Conservation (phyloP, 2,797 vertebrate species). For the Dromococcyx pavoninus region DNA sequence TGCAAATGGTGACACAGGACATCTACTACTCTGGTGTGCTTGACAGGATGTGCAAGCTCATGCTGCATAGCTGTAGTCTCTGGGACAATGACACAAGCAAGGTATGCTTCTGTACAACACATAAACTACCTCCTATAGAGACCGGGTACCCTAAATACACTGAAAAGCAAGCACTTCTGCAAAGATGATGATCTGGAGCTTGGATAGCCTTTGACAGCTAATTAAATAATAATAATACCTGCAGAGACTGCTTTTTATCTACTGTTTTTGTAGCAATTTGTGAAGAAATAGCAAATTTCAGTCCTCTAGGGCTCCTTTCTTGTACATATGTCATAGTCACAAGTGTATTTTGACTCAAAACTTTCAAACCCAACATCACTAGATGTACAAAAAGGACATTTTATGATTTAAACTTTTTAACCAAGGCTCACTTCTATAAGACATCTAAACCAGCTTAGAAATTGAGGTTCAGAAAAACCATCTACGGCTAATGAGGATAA, state of each 20-base stretch:
- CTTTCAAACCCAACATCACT: neutral
- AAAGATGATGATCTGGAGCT: neutral
- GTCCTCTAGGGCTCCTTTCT: neutral
- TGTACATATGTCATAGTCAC: neutral
- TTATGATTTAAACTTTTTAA: neutral
- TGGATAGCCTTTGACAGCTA: neutral
- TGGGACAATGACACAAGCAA: neutral
- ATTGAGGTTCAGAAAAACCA: neutral
- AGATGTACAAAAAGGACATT: neutral
- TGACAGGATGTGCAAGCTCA: neutral
- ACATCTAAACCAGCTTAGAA: neutral
- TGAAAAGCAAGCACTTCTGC: neutral
- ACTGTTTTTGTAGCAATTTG: neutral
- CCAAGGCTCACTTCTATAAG: neutral
- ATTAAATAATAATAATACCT: neutral
- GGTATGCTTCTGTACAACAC: neutral
- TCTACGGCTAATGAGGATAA: neutral
- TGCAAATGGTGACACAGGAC: neutral
- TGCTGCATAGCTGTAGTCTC: neutral
- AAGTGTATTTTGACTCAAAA: neutral
- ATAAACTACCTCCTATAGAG: neutral
- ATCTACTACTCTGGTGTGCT: neutral
- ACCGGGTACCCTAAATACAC: neutral
- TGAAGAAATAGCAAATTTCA: neutral
- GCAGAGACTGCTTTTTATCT: neutral